Percentiles rank a stretch among this genome's conserved stretches.
Conservation (phyloP, 2,888 invertebrate genomes). For the Drosophila kambysellisi region DNA sequence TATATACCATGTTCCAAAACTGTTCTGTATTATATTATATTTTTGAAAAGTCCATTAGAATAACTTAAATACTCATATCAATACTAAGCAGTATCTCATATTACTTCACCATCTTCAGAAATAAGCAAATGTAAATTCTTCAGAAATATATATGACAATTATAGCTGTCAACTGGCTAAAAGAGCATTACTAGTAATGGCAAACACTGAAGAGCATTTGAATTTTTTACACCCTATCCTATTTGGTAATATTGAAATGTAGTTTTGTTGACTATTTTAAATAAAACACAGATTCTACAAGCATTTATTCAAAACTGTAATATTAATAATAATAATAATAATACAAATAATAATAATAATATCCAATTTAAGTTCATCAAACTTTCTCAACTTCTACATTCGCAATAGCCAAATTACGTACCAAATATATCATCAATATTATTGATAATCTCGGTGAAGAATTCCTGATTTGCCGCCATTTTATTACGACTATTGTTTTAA, state of each 20-base stretch:
- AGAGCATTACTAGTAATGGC: not conserved
- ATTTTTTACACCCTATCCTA: not conserved
- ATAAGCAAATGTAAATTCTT: not conserved
- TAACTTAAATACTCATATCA: not conserved
- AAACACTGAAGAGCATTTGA: no score
- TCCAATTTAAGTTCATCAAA: not conserved
- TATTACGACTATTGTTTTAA: conserved; percentile 4
- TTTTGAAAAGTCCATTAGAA: not conserved
- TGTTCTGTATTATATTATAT: not conserved
- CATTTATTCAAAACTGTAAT: not conserved
- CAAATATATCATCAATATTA: conserved; percentile 83
- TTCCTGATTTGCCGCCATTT: conserved; percentile 77
- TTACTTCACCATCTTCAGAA: not conserved
- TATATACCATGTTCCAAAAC: not conserved
- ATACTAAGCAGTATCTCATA: not conserved
- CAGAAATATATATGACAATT: not conserved
- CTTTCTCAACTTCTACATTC: not conserved
- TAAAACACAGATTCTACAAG: not conserved
- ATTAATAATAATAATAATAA: not conserved
- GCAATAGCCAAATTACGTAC: conserved; percentile 67
- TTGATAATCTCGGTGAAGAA: conserved; percentile 82
- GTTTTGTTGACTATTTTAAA: not conserved
- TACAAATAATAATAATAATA: no score
- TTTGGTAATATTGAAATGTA: not conserved
- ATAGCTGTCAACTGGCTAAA: not conserved